These are phyloP conservation scores for Carterocephalus palaemon DNA, from an alignment of 2,888 invertebrate species.

Conservation along the genomic window DNA sequence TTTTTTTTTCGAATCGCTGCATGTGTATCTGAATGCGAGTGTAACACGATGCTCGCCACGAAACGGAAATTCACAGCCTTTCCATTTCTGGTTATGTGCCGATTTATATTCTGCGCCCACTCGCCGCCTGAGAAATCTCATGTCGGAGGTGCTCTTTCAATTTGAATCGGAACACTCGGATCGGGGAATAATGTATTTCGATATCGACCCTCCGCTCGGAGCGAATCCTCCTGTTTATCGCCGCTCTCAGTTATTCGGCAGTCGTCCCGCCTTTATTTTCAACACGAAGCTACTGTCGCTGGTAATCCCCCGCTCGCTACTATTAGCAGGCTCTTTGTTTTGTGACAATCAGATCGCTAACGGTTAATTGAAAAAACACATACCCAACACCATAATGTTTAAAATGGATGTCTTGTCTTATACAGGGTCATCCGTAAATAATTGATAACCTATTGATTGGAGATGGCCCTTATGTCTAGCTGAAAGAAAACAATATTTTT, in stretches of 20 bases:
- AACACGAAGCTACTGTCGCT: conserved; percentile 68
- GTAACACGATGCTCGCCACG: conserved; percentile 57
- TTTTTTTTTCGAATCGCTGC: conserved; percentile 15
- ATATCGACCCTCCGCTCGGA: conserved; percentile 74
- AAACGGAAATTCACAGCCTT: conserved; percentile 73
- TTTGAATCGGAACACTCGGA: conserved; percentile 79
- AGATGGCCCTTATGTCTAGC: too few species aligned
- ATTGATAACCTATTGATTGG: too few species aligned
- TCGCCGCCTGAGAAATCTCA: conserved; percentile 78
- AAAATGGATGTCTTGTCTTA: too few species aligned
- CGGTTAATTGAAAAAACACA: conserved; percentile 68
- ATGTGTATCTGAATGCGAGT: conserved; percentile 31
- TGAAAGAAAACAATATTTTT: too few species aligned
- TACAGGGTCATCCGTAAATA: too few species aligned
- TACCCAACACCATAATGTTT: conserved; percentile 46
- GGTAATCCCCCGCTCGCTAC: conserved; percentile 68
- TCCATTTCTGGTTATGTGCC: conserved; percentile 77
- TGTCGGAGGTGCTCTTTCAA: conserved; percentile 79
- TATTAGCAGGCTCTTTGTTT: conserved; percentile 73
- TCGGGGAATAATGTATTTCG: conserved; percentile 79
- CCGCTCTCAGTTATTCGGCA: conserved; percentile 76
- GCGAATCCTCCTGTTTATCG: conserved; percentile 78
- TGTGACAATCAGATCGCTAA: conserved; percentile 63
- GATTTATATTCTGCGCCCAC: conserved; percentile 79
- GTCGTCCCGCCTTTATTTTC: conserved; percentile 77